A percentile compares a stretch with the other conserved stretches of the same genome.
phyloP scores from a whole-genome alignment of 2,113 vertebrate species.

The Chlorocebus sabaeus region DNA sequence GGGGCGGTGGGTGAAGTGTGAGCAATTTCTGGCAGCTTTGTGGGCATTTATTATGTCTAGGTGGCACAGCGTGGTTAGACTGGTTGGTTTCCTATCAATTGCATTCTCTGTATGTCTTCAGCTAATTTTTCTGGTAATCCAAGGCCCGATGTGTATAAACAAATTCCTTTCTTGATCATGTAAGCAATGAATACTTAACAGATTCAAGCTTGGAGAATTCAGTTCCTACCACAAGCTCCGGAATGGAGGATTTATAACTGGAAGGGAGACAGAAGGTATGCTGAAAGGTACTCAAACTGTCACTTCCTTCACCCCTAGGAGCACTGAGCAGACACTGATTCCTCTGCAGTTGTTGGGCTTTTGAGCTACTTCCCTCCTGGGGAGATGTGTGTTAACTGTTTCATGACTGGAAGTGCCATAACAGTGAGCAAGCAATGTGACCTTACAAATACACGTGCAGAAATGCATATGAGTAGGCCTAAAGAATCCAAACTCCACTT shows the following conservation, averaged over 20 bases:
- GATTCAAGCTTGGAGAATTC: neutral
- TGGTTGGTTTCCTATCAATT: neutral
- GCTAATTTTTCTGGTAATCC: neutral
- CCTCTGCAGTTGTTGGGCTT: neutral
- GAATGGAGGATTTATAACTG: neutral
- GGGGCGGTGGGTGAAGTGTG: neutral
- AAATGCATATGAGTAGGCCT: neutral
- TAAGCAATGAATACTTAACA: neutral
- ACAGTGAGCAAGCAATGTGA: neutral
- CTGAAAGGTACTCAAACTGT: neutral
- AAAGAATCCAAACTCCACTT: accelerated
- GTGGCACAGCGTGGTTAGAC: neutral
- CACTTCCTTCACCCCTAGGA: neutral
- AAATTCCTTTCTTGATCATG: constrained; percentile 39
- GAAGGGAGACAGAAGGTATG: neutral
- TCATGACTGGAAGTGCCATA: neutral
- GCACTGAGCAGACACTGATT: neutral
- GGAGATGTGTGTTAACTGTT: neutral
- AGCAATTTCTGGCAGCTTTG: neutral
- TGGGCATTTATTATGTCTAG: neutral
- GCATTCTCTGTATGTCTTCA: neutral
- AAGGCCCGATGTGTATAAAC: neutral
- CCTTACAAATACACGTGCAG: accelerated
- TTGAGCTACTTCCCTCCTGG: neutral
- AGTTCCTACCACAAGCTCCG: neutral